Evolutionary conservation across 1,140 invertebrate genomes (phyloP).

Genomic region (Seison nebaliae): DNA sequence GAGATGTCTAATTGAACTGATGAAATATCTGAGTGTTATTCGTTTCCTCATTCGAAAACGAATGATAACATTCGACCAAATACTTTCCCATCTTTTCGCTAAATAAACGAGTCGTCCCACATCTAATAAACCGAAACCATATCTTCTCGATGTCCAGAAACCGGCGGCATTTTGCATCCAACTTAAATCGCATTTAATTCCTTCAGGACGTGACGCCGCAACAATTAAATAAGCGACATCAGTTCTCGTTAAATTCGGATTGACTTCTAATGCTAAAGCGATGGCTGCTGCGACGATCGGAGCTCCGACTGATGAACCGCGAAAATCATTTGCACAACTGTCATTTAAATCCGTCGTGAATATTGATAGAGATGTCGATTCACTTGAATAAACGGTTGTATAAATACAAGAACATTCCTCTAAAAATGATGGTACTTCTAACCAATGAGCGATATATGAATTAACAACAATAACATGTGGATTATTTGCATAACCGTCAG

Average conservation of each 20-base stretch:
- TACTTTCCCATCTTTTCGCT: constrained; percentile 52
- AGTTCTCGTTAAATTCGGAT: constrained; percentile 62
- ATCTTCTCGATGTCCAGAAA: constrained; percentile 49
- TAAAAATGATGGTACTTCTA: constrained; percentile 66
- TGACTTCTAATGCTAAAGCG: constrained; percentile 71
- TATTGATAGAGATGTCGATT: too few relatives aligned
- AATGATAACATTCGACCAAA: constrained; percentile 32
- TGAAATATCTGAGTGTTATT: neutral
- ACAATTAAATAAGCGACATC: constrained; percentile 85
- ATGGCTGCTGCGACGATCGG: constrained; percentile 84
- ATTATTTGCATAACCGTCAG: constrained; percentile 92
- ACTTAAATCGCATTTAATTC: constrained; percentile 28
- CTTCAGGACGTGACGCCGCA: constrained; percentile 45
- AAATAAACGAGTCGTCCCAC: constrained; percentile 66
- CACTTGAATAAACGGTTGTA: constrained; percentile 13
- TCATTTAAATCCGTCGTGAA: constrained; percentile 59
- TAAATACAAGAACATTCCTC: constrained; percentile 53
- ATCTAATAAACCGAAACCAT: constrained; percentile 79
- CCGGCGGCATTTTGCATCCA: constrained; percentile 24
- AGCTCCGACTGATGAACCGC: constrained; percentile 77
- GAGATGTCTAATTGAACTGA: constrained; percentile 4
- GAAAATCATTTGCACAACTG: constrained; percentile 29
- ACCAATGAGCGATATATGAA: constrained; percentile 57
- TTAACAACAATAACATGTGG: constrained; percentile 91
- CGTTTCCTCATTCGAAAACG: too few relatives aligned